phyloP scores from a whole-genome alignment of 2,113 vertebrate species.

The Pseudolaguvia tuberculata region DNA sequence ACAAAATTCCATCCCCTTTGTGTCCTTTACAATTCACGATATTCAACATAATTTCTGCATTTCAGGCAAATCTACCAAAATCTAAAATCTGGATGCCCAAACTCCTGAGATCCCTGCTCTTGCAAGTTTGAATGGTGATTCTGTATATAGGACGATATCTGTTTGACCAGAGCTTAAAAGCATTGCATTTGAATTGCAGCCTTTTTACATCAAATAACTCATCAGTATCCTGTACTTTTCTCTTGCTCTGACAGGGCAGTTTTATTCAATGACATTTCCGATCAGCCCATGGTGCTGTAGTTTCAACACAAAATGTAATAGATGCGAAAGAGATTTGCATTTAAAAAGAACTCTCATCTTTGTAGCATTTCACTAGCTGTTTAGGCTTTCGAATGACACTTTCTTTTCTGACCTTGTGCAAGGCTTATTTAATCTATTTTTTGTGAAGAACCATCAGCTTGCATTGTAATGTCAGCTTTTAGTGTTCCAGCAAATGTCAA shows the following conservation, averaged over 20 bases:
- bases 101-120: too few relatives aligned
- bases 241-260: slow-evolving; percentile 13
- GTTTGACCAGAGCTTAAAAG: neutral
- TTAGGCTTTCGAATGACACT: slow-evolving; percentile 21
- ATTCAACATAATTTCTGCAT: too few relatives aligned
- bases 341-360: slow-evolving; percentile 31
- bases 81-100: too few relatives aligned
- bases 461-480: slow-evolving; percentile 17
- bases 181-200: neutral
- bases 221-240: neutral
- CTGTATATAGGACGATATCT: neutral
- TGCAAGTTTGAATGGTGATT: slow-evolving; percentile 2
- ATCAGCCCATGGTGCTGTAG: neutral
- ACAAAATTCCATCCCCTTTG: too few relatives aligned
- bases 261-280: slow-evolving; percentile 3
- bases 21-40: too few relatives aligned
- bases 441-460: neutral
- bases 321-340: slow-evolving; percentile 30
- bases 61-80: too few relatives aligned
- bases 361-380: slow-evolving; percentile 18
- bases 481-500: neutral
- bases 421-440: slow-evolving; percentile 24
- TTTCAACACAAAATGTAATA: slow-evolving; percentile 10
- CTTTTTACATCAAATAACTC: slow-evolving; percentile 12
- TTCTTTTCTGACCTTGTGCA: slow-evolving; percentile 31